Percentiles rank a stretch among this genome's conserved stretches.
phyloP scores from a whole-genome alignment of 2,888 invertebrate species.

The Pandemis cinnamomeana region DNA sequence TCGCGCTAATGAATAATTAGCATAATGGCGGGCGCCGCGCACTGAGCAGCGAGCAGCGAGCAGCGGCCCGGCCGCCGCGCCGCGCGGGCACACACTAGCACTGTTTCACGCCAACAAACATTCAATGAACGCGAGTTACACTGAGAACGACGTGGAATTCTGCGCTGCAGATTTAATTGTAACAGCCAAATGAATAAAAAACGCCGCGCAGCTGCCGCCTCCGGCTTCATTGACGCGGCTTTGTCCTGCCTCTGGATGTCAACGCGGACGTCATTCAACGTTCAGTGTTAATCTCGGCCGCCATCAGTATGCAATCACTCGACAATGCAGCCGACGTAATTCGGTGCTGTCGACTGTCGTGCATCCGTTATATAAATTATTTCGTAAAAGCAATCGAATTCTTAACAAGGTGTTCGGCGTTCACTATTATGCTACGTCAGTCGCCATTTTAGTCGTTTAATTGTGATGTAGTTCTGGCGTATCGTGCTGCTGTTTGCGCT shows the following conservation, averaged over 20 bases:
- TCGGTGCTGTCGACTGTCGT: not conserved
- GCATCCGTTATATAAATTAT: not conserved
- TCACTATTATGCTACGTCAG: no score
- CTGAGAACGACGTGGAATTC: not conserved
- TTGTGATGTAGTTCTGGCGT: no score
- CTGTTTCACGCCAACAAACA: no score
- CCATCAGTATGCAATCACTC: not conserved
- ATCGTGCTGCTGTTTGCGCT: no score
- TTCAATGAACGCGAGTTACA: not conserved
- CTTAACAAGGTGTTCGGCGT: not conserved
- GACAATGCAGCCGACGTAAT: not conserved
- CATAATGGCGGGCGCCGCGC: conserved; percentile 24
- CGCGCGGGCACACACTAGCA: no score
- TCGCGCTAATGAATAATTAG: conserved; percentile 39
- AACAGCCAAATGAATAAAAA: not conserved
- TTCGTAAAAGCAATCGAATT: not conserved
- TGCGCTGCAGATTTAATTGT: not conserved
- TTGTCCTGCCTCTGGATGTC: not conserved
- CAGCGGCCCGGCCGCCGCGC: conserved; percentile 1
- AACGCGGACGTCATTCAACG: not conserved
- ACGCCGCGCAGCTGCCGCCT: not conserved
- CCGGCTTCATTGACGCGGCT: not conserved
- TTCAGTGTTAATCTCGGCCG: not conserved
- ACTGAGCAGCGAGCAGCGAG: conserved; percentile 15
- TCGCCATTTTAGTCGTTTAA: no score